Percentiles rank a stretch among this genome's conserved stretches.
Conservation (phyloP, 2,113 vertebrate genomes). For the Hypomesus transpacificus region DNA sequence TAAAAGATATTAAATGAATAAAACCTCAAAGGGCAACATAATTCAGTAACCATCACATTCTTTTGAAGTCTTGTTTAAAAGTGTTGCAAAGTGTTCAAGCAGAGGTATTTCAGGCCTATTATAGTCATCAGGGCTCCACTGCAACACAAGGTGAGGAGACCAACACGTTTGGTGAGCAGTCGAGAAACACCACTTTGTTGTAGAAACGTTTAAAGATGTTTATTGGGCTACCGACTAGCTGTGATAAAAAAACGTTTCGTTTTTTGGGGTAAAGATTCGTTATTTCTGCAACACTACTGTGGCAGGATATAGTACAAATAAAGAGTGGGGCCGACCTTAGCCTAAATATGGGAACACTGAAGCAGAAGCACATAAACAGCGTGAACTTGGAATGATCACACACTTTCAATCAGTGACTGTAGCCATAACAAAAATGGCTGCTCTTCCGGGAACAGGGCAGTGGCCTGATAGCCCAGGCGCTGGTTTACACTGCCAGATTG, state of each 20-base stretch:
- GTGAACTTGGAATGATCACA: slow-evolving; percentile 38
- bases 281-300: slow-evolving; percentile 25
- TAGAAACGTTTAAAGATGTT: too few relatives aligned
- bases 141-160: not conserved
- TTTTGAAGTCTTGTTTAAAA: slow-evolving; percentile 22
- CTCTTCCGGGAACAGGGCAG: slow-evolving; percentile 41
- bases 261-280: slow-evolving; percentile 14
- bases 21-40: slow-evolving; percentile 28
- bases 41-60: slow-evolving; percentile 24
- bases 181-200: too few relatives aligned
- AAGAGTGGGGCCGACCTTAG: slow-evolving; percentile 54
- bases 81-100: slow-evolving; percentile 29
- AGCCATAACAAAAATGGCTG: slow-evolving; percentile 59
- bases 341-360: slow-evolving; percentile 53
- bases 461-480: slow-evolving; percentile 29
- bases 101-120: slow-evolving; percentile 49
- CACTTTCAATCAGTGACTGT: slow-evolving; percentile 45
- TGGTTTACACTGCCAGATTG: slow-evolving; percentile 12
- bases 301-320: slow-evolving; percentile 50
- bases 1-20: slow-evolving; percentile 47
- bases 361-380: slow-evolving; percentile 57
- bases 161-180: too few relatives aligned
- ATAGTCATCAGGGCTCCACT: slow-evolving; percentile 29
- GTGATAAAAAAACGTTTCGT: not conserved
- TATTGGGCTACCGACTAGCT: not conserved